phyloP scores from a whole-genome alignment of 2,797 vertebrate species.

The Clarias platycephalus region DNA sequence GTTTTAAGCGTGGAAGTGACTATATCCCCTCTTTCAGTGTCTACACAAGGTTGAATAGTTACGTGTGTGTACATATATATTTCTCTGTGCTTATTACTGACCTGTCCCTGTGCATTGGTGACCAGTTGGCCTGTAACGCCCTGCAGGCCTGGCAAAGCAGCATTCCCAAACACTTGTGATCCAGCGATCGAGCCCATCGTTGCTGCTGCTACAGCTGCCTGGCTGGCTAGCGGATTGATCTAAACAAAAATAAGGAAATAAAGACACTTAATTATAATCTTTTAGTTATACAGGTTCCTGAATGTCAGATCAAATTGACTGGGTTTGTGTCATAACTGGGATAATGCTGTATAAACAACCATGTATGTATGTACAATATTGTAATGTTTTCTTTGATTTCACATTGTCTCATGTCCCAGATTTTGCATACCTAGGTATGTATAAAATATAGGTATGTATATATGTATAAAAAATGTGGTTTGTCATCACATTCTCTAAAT shows the following conservation, averaged over 20 bases:
- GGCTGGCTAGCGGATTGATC: constrained; percentile 95
- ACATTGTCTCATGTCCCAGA: not conserved
- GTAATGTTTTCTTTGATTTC: not conserved
- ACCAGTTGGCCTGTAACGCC: constrained; percentile 96
- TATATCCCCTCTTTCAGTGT: not conserved
- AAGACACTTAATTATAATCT: not conserved
- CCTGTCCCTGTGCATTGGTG: constrained; percentile 99
- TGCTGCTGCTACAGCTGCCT: constrained; percentile 87
- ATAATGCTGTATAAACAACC: not conserved
- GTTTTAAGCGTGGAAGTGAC: not conserved
- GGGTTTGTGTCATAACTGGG: not conserved
- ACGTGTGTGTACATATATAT: not conserved
- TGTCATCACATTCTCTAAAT: not conserved
- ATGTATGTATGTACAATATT: not conserved
- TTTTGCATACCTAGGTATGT: not conserved
- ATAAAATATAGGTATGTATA: not conserved
- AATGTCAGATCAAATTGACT: not conserved
- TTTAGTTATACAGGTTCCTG: not conserved
- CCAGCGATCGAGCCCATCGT: constrained; percentile 91
- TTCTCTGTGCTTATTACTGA: constrained; percentile 68
- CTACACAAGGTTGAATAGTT: not conserved
- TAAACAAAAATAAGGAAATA: constrained; percentile 65
- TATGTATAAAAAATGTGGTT: not conserved
- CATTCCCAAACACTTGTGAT: constrained; percentile 92
- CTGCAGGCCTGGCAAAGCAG: constrained; percentile 91